These are phyloP conservation scores for Chrysodeixis includens DNA, from an alignment of 2,888 invertebrate species.

Conservation along the genomic window DNA sequence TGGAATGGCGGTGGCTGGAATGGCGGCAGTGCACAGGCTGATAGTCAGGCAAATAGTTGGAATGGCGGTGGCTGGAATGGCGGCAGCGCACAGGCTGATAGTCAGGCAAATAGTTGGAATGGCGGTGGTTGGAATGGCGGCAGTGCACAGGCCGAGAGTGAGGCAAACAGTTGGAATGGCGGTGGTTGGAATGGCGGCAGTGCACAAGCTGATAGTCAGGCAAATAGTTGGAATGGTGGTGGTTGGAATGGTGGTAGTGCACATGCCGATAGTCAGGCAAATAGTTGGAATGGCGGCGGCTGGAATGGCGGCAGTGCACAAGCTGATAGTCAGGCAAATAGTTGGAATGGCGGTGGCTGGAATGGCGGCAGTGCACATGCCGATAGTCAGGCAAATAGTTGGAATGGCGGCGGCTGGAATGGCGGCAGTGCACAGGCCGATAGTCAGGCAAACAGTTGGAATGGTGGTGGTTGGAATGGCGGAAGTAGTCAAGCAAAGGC, in stretches of 20 bases:
- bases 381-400: not conserved
- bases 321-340: not conserved
- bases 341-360: not conserved
- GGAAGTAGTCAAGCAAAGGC: not conserved
- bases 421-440: not conserved
- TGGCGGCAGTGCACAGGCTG: too few relatives aligned
- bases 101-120: fast-evolving
- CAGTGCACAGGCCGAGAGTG: not conserved
- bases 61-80: too few relatives aligned
- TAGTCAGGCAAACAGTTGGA: not conserved
- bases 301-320: not conserved
- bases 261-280: not conserved
- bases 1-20: too few relatives aligned
- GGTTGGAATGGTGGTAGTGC: not conserved
- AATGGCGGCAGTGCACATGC: not conserved
- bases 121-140: not conserved
- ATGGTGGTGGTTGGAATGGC: not conserved
- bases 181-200: not conserved
- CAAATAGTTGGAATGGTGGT: not conserved
- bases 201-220: not conserved
- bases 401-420: too few relatives aligned
- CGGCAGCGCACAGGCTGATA: not conserved
- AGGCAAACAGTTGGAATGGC: not conserved
- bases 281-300: not conserved
- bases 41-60: not conserved